Base-by-base conservation (phyloP, 2,888 invertebrate genomes). In the Atrina japonica region DNA sequence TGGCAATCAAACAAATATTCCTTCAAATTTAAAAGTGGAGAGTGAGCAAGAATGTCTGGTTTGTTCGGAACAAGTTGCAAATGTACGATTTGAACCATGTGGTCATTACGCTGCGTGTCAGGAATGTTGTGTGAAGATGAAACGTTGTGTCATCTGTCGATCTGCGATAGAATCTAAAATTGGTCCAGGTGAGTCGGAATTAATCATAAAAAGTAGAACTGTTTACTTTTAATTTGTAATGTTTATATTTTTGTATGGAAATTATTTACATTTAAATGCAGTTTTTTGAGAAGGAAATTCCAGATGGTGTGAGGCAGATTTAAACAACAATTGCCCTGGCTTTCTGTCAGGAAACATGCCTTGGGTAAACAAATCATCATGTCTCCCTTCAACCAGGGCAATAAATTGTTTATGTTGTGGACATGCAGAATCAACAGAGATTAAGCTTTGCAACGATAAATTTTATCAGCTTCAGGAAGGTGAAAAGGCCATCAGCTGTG, bases 111-210 rank as follows among this genome's bases (percentile, higher is more conserved):
- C 95, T 3, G 94, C 94, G 0, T 95, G 95, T 86, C 93, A 93
- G 80, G 95, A 95, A 75, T 95, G 95, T 88, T 94, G 94, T 59
- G 91, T 93, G 18, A 92, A 95, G 63, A 94, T 95, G 94, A 95
- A 95, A 87, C 56, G 75, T 45, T 95, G 95, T 88, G 89, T 95
- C 40, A 92, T 92, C 58, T 95, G 95, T 86, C 93, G 94, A 47
- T 90, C 91, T 41, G 86, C 91, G 11, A 94, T 95, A 59, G 79
- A 82, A 47, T 70, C 71, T 43, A 92, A 91, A 78, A 80, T 84
- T 35, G 82, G 83, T 16, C 75, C 84, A 80, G 88, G 90, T 90
- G 72, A 71, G 73, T n/a, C n/a, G n/a, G n/a, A n/a, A n/a, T n/a
- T n/a, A n/a, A n/a, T n/a, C n/a, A n/a, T n/a, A n/a, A 41, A 41